Base-by-base conservation (phyloP, 2,888 invertebrate genomes). In the Saturnia pavonia region DNA sequence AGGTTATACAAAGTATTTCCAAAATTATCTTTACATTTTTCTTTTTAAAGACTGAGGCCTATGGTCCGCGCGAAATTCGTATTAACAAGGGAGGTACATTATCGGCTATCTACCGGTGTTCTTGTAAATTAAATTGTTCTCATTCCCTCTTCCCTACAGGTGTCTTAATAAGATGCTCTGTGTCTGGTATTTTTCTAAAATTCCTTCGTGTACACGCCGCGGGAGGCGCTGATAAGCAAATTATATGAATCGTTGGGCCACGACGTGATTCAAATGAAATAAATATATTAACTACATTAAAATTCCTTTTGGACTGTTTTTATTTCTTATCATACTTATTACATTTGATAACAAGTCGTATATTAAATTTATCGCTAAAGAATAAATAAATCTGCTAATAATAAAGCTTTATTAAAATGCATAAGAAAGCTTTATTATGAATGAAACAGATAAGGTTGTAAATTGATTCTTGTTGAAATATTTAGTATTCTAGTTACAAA, bases 91-190 rank as follows among this genome's bases (percentile, higher is more conserved):
- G 85, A 72, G 86, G 84, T 85, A 85, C 85, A 88, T 89, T 90
- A 90, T 89, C 86, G 87, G 84, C 78, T 60, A 70, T 57, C 48
- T 51, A 12, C 60, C 43, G 51, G n/a, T 71, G 75, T 74, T 72
- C 83, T 86, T 85, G 84, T 87, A 91, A 90, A 92, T 91, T 90
- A 92, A 91, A 91, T 91, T 89, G 89, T 89, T 90, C 82, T 84
- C 81, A 81, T 79, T 77, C 83, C 83, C 79, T 72, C 70, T 72
- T 63, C 70, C 74, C 77, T 79, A 74, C 77, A 80, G 84, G 85
- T 85, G 83, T 79, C 82, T 82, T 82, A 75, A 27, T 68, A 68
- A 68, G 45, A n/a, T 48, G 48, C 48, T 43, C 68, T 40, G 63
- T 60, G 22, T 65, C 40, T 68, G 68, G 48, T 48, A 68, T 68